phyloP scores from a whole-genome alignment of 2,113 vertebrate species.

The Chaetura pelagica region DNA sequence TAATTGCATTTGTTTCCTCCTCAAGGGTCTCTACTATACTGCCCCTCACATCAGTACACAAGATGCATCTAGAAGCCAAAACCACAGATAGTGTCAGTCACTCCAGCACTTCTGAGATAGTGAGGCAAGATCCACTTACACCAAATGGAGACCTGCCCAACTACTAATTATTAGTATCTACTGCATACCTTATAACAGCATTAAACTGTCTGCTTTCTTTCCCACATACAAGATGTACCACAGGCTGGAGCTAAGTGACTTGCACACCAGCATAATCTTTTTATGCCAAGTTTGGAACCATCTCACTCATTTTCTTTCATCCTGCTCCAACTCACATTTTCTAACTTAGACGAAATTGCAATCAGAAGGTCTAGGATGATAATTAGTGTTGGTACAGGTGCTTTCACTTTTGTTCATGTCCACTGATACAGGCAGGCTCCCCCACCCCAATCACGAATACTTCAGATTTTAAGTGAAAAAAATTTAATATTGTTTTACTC shows the following conservation, averaged over 20 bases:
- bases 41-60: neutral
- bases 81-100: neutral
- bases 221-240: neutral
- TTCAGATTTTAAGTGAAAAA: neutral
- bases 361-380: neutral
- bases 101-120: neutral
- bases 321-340: neutral
- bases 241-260: neutral
- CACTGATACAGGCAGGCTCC: neutral
- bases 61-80: neutral
- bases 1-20: neutral
- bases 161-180: neutral
- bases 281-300: neutral
- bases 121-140: neutral
- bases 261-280: neutral
- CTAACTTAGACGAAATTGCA: neutral
- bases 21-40: neutral
- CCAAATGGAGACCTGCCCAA: neutral
- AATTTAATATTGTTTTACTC: neutral
- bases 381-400: neutral
- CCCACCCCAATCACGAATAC: neutral
- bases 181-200: neutral
- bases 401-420: neutral
- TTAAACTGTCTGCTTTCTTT: neutral
- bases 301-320: neutral